Evolutionary conservation across 2,113 vertebrate species (phyloP).

Genomic region (Struthio camelus): DNA sequence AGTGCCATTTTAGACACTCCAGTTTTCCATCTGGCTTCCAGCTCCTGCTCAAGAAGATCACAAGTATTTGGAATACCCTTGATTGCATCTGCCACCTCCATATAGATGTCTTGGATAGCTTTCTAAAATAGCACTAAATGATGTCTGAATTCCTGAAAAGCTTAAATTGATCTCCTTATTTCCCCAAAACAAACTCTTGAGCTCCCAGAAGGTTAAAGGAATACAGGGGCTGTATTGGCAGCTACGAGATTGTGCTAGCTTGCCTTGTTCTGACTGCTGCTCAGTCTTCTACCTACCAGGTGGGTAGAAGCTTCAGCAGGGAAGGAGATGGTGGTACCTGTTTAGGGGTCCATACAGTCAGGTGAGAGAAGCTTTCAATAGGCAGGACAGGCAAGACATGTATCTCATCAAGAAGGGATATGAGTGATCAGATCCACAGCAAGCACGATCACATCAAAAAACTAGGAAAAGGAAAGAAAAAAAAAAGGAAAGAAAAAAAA

Average conservation of each 20-base stretch:
- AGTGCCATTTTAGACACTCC: background rate
- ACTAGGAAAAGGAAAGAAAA: background rate
- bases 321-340: background rate
- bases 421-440: background rate
- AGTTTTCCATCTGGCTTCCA: background rate
- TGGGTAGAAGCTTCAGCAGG: background rate
- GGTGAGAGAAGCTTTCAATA: background rate
- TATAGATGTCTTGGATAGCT: background rate
- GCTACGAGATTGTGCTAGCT: background rate
- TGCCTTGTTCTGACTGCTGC: background rate
- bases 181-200: background rate
- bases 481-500: no score
- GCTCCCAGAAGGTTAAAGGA: background rate
- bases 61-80: background rate
- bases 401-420: background rate
- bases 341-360: background rate
- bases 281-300: background rate
- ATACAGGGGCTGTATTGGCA: background rate
- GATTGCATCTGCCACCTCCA: background rate
- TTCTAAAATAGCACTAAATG: background rate
- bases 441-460: background rate
- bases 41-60: background rate
- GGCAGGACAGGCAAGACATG: background rate
- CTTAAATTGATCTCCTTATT: background rate
- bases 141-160: background rate